Base-by-base conservation (phyloP, 2,888 invertebrate species). In the Urechis unicinctus region DNA sequence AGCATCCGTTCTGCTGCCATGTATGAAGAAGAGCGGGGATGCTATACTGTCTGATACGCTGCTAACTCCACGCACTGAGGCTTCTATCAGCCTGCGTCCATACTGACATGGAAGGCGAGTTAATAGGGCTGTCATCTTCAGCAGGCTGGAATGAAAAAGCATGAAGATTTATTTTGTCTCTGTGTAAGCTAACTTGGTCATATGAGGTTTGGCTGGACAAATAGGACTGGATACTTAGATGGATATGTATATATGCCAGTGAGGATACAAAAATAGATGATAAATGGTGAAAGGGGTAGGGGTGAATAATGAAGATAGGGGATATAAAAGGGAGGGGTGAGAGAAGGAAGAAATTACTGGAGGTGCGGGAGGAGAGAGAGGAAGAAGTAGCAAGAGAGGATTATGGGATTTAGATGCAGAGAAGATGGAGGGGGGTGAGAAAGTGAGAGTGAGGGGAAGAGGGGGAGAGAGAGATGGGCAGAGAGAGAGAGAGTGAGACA, bases 1-100 rank as follows among this genome's bases (percentile, higher is more conserved):
- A 50, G 71, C 62, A 17, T 67, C 61, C 24, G 65, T 61, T 36
- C 73, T 53, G n/a, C 58, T 50, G 6, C 75, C 75, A 60, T 67
- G 60, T 22, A 73, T 36, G 56, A 63, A 74, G 56, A 73, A 70
- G 24, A 74, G 60, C 1, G 74, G 56, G 3, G 47, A 46, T 44
- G 45, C 21, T 44, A 9, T 21, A 26, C 2, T 25, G 21, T 5
- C 21, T 30, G 22, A 1, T 28, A 28, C 28, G 9, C 30, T 48
- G 48, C 29, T 17, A 26, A 21, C 30, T 28, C 1, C 6, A 21
- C 30, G 22, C 29, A 28, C 25, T 48, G 48, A 28, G 30, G 48
- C 30, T 48, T 26, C 28, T 30, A 1, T 48, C 30, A 21, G 17
- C 22, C 30, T 3, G 21, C 9, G 48, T 25, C 26, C n/a, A 24